These are phyloP conservation scores for Pardalotus punctatus DNA, from an alignment of 2,113 vertebrate genomes.

Conservation along the genomic window DNA sequence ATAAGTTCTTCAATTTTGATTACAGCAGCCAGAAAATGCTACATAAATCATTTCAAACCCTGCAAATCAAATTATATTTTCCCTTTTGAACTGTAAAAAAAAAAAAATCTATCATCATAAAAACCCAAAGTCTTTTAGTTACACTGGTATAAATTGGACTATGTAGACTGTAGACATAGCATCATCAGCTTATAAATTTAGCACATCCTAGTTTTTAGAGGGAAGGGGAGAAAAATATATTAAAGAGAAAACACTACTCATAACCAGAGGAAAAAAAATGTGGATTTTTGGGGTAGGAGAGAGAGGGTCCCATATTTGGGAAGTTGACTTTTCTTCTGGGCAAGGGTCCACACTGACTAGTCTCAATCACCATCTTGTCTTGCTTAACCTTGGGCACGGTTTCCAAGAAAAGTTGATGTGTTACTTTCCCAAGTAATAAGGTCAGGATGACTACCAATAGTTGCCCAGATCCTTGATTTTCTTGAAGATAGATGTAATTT, in stretches of 20 bases:
- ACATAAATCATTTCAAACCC: conserved; percentile 1
- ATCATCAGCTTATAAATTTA: not conserved
- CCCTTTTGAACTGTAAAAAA: conserved; percentile 29
- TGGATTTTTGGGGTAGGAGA: rapidly evolving
- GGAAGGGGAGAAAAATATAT: rapidly evolving
- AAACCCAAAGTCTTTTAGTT: not conserved
- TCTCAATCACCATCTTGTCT: not conserved
- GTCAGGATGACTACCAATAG: not conserved
- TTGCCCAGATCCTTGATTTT: not conserved
- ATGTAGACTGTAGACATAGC: not conserved
- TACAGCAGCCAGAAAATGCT: not conserved
- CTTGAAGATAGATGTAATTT: not conserved
- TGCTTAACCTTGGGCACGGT: not conserved
- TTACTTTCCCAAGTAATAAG: not conserved
- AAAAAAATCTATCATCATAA: not conserved
- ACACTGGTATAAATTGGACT: not conserved
- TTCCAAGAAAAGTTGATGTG: not conserved
- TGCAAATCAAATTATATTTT: conserved; percentile 9
- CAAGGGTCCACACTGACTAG: rapidly evolving
- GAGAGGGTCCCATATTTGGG: rapidly evolving
- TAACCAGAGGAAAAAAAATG: not conserved
- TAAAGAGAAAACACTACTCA: not conserved
- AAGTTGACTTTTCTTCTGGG: not conserved
- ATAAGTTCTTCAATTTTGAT: conserved; percentile 30
- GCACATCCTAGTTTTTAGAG: not conserved